Base-by-base conservation (phyloP, 1,140 invertebrate genomes). In the Anagrus nilaparvatae region DNA sequence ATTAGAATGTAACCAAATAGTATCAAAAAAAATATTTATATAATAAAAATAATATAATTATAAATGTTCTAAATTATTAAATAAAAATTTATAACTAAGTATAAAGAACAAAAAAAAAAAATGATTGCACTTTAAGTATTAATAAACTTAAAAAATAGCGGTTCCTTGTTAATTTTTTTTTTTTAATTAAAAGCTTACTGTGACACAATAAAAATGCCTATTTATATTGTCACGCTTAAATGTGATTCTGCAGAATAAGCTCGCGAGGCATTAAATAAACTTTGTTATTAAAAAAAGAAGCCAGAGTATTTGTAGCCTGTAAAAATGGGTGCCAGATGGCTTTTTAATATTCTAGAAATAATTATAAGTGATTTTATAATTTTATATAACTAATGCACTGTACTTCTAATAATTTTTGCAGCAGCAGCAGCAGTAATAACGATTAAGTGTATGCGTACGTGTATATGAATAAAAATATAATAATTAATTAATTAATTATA, bases 381-480 rank as follows among this genome's bases (percentile, higher is more conserved):
- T 43, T 31, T 50, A 51, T 33, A 34, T 49, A 53, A 50, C 24
- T 40, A 50, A 44, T 51, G 54, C 50, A 54, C 54, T 49, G 45
- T 46, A 48, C 37, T 41, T 24, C 42, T 49, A 51, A 50, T 43
- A 47, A 49, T 48, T 47, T 47, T 38, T n/a, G n/a, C n/a, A n/a
- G n/a, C n/a, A n/a, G n/a, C n/a, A n/a, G n/a, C n/a, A n/a, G n/a
- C n/a, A n/a, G n/a, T n/a, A n/a, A n/a, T n/a, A n/a, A n/a, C n/a
- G n/a, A n/a, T n/a, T n/a, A n/a, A n/a, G n/a, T n/a, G n/a, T n/a
- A n/a, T n/a, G n/a, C n/a, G 46, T 54, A 52, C 48, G 43, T 42
- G 50, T 54, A 46, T 52, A 56, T 52, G 52, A 47, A 50, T 53
- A 54, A 50, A 54, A 48, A 53, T 48, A 49, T 40, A 27, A 40